phyloP scores from a whole-genome alignment of 2,888 invertebrate species.

The Trachelus iudaicus region DNA sequence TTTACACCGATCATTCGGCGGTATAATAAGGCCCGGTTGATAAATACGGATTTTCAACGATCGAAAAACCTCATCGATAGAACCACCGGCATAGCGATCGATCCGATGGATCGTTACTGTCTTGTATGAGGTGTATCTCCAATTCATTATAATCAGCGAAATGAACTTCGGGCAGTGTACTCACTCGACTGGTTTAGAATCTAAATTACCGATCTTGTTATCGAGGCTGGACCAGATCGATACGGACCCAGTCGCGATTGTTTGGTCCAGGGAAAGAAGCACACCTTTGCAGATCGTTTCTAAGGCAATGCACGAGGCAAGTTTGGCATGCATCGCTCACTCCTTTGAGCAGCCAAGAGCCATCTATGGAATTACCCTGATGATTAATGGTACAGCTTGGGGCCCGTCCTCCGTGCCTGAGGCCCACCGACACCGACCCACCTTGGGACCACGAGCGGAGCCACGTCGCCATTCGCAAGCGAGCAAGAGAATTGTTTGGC shows the following conservation, averaged over 20 bases:
- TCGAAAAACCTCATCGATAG: neutral
- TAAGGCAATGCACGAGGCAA: conserved; percentile 53
- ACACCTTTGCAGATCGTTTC: conserved; percentile 41
- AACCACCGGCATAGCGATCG: neutral
- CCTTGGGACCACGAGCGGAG: conserved; percentile 4
- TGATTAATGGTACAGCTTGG: conserved; percentile 59
- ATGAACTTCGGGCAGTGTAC: neutral
- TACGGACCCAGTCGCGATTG: neutral
- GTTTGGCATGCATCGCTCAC: conserved; percentile 61
- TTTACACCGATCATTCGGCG: neutral
- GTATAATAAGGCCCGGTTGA: neutral
- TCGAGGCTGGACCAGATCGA: neutral
- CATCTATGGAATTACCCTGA: conserved; percentile 64
- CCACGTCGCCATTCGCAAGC: conserved; percentile 30
- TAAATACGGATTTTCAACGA: neutral
- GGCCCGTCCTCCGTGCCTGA: conserved; percentile 16
- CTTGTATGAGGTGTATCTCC: neutral
- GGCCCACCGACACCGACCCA: conserved; percentile 1
- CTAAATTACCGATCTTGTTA: neutral
- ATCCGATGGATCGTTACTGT: neutral
- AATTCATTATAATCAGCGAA: neutral
- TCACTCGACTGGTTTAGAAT: neutral
- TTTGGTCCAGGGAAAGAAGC: conserved; percentile 24
- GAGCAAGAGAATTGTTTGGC: conserved; percentile 44
- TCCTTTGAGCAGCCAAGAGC: conserved; percentile 57